Evolutionary conservation across 2,797 vertebrate genomes (phyloP), one percentile per base, ranked within the genome.

Genomic region (Manis javanica): DNA sequence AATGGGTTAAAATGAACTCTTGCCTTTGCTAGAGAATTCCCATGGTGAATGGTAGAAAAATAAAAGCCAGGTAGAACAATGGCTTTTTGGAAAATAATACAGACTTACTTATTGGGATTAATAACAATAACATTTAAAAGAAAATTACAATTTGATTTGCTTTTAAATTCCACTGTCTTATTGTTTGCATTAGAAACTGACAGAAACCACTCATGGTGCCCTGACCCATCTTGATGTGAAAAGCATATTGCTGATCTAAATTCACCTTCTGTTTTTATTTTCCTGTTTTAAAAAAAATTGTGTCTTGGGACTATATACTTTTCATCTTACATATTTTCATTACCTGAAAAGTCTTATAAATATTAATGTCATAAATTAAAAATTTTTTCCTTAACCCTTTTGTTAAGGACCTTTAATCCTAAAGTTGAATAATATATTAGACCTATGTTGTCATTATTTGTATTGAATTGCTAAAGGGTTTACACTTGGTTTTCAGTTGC

Each of bases 121-220:
- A 49, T 82, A 95, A 75, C 83, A 71, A 72, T 92, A 71, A 94
- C 37, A 68, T 68, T 97, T 79, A 93, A 95, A 96, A 87, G 74
- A 55, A 95, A 87, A 74, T 90, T 89, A 64, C 0, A 55, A 51
- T 95, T 86, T 86, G 21, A 87, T 94, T 94, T 72, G 29, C 26
- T 85, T 89, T 6, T 42, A 64, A 94, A 74, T 82, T 89, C 31
- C 14, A 2, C 42, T 91, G 85, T 91, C 66, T 78, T 92, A 84
- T 29, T 69, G 23, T 79, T 82, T 87, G 37, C 15, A 72, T 61
- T 87, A 64, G 72, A 82, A 93, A 83, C 57, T 82, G 42, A 74
- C 51, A 90, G 55, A 69, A 1, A 46, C 51, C n/a, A 37, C 85
- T 64, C 42, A 29, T 59, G 29, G 53, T 79, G 3, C 11, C 57